Conservation (phyloP, 2,888 invertebrate species). For the Pristionchus fissidentatus region DNA sequence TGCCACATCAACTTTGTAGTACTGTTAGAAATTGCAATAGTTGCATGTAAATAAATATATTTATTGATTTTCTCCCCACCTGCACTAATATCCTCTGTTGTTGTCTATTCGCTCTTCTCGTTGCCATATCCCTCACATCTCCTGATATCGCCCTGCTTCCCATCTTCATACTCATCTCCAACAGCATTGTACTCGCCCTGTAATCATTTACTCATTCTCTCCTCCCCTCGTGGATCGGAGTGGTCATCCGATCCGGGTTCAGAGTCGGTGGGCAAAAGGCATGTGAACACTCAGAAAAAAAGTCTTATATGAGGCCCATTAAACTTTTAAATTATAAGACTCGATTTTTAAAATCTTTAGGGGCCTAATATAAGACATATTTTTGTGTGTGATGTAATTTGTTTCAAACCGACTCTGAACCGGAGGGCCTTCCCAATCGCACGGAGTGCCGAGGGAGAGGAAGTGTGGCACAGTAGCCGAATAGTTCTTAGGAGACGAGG, state of each 20-base stretch:
- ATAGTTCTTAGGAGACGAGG: slow-evolving; percentile 22
- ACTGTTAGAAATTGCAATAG: no score
- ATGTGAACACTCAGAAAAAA: background rate
- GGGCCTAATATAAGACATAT: no score
- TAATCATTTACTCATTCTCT: slow-evolving; percentile 3
- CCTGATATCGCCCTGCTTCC: slow-evolving; percentile 66
- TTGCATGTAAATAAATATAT: no score
- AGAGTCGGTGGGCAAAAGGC: background rate
- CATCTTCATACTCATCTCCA: slow-evolving; percentile 75
- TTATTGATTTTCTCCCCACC: slow-evolving; percentile 59
- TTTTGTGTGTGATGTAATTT: no score
- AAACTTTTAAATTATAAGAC: no score
- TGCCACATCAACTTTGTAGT: background rate
- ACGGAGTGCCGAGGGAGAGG: background rate
- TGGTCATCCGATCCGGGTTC: background rate
- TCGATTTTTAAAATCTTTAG: no score
- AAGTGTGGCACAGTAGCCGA: slow-evolving; percentile 19
- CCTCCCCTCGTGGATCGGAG: background rate
- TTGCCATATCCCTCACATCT: slow-evolving; percentile 70
- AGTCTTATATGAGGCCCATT: no score
- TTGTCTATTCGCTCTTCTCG: slow-evolving; percentile 70
- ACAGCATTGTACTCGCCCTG: slow-evolving; percentile 72
- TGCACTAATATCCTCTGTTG: slow-evolving; percentile 73
- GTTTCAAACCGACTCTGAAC: background rate
- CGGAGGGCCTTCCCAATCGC: no score